A percentile compares a stretch with the other conserved stretches of the same genome.
These are phyloP conservation scores for Listronotus oregonensis DNA, from an alignment of 1,140 invertebrate genomes.

Conservation along the genomic window DNA sequence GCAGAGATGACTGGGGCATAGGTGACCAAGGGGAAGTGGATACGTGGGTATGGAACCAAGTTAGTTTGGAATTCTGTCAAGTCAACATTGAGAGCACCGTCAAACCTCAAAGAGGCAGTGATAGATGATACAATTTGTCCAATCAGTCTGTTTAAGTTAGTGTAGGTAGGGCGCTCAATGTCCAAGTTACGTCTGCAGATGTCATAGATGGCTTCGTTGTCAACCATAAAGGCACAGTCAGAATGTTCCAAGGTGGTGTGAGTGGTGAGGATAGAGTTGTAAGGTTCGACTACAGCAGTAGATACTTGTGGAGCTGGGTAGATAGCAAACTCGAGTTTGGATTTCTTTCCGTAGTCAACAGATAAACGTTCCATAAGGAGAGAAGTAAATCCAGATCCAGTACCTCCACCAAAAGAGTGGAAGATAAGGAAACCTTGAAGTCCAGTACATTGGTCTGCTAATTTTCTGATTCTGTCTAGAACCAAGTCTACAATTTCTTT, in stretches of 20 bases:
- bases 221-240: constrained; percentile 87
- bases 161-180: constrained; percentile 83
- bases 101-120: constrained; percentile 84
- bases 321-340: too few species aligned
- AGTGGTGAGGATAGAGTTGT: constrained; percentile 76
- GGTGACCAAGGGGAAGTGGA: constrained; percentile 64
- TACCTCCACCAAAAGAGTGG: constrained; percentile 80
- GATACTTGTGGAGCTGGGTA: constrained; percentile 69
- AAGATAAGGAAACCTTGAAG: constrained; percentile 81
- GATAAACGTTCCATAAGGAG: constrained; percentile 77
- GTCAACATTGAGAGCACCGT: constrained; percentile 65
- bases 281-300: constrained; percentile 74
- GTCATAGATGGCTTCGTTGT: constrained; percentile 57
- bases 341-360: constrained; percentile 67
- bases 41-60: constrained; percentile 76
- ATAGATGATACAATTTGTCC: constrained; percentile 87
- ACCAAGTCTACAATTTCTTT: constrained; percentile 70
- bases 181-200: constrained; percentile 88
- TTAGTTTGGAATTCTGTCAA: constrained; percentile 84
- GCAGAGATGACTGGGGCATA: constrained; percentile 85
- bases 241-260: constrained; percentile 83
- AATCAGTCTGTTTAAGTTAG: constrained; percentile 78
- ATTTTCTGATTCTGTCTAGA: constrained; percentile 61
- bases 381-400: constrained; percentile 70
- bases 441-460: constrained; percentile 66